Percentiles rank a stretch among this genome's conserved stretches.
Evolutionary conservation across 1,140 invertebrate genomes (phyloP).

Genomic region (Magallana angulata): DNA sequence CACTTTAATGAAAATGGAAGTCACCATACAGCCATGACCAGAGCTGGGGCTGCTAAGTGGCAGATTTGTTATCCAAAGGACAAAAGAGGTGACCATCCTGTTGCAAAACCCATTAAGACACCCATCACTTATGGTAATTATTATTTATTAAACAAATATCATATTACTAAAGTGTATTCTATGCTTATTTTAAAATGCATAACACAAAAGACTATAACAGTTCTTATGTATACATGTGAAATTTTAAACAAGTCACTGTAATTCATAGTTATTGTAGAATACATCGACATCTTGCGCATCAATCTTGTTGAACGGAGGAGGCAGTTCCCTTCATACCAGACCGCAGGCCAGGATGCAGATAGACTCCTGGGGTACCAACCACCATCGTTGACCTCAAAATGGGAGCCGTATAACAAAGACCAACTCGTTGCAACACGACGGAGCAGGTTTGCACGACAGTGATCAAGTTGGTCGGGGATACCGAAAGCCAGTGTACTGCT

Average conservation of each 20-base stretch:
- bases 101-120: neutral
- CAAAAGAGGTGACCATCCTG: constrained; percentile 26
- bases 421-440: neutral
- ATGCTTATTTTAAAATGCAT: neutral
- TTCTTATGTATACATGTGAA: neutral
- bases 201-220: neutral
- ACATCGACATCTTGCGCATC: neutral
- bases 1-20: constrained; percentile 55
- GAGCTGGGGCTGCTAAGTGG: constrained; percentile 26
- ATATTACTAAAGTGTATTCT: neutral
- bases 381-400: neutral
- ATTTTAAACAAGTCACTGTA: neutral
- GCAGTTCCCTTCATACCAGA: neutral
- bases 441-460: too few species aligned
- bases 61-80: constrained; percentile 41
- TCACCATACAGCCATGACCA: constrained; percentile 36
- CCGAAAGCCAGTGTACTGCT: too few species aligned
- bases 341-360: neutral
- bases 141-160: neutral
- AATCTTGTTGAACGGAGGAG: neutral
- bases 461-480: too few species aligned
- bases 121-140: constrained; percentile 30
- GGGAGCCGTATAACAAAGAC: neutral
- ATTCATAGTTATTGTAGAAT: neutral
- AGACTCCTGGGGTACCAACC: neutral